These are phyloP conservation scores for Amyelois transitella DNA, from an alignment of 1,140 invertebrate species.

Conservation along the genomic window DNA sequence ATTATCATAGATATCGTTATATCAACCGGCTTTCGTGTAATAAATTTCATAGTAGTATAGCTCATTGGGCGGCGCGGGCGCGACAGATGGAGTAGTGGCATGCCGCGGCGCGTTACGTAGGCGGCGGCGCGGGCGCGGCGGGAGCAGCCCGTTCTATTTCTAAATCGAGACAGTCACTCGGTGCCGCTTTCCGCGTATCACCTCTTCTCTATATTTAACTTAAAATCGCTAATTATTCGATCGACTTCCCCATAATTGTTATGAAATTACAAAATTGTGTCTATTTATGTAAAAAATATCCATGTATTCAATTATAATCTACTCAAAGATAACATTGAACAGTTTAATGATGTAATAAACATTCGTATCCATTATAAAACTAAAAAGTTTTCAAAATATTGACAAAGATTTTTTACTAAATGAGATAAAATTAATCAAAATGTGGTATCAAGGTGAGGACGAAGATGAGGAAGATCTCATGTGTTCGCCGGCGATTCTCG, in stretches of 20 bases:
- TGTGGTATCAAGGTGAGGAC: slow-evolving; percentile 81
- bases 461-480: slow-evolving; percentile 88
- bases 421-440: slow-evolving; percentile 29
- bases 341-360: slow-evolving; percentile 10
- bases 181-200: slow-evolving; percentile 61
- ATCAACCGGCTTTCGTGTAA: not conserved
- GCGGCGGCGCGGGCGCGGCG: slow-evolving; percentile 33
- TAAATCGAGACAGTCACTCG: slow-evolving; percentile 71
- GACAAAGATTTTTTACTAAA: not conserved
- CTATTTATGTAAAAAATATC: not conserved
- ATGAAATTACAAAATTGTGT: not conserved
- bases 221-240: slow-evolving; percentile 21
- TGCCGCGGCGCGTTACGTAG: slow-evolving; percentile 37
- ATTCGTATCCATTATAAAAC: slow-evolving; percentile 3
- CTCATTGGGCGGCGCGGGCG: not conserved
- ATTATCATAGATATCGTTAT: not conserved
- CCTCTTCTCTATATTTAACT: slow-evolving; percentile 60
- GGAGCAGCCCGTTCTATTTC: slow-evolving; percentile 68
- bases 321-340: not conserved
- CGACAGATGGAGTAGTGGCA: slow-evolving; percentile 3
- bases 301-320: not conserved
- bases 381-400: not conserved
- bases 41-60: not conserved
- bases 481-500: slow-evolving; percentile 89
- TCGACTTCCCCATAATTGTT: not conserved